Base-by-base conservation (phyloP, 2,113 vertebrate species). In the Pelvicachromis taeniatus region DNA sequence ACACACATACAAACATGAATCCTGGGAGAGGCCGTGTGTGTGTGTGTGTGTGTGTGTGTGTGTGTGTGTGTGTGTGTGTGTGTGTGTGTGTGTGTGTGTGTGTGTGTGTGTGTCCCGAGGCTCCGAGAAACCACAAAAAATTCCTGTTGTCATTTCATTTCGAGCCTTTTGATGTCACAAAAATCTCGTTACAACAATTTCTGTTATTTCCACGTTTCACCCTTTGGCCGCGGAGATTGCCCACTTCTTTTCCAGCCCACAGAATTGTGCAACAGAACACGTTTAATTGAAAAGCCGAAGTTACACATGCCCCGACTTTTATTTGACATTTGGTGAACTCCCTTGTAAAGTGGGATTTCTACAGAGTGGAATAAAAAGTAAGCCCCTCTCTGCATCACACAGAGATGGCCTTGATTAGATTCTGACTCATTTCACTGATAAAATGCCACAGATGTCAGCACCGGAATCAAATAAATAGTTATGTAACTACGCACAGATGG, bases 311-410 rank as follows among this genome's bases (percentile, higher is more conserved):
- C 5, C 1, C 52, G 80, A 92, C 87, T 93, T 90, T 83, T 80
- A 87, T 78, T 85, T 86, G 87, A 87, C 87, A 86, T 88, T 91
- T 87, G 33, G 38, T 54, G 29, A 52, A 84, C 70, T 83, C 42
- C n/a, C 31, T 50, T 5, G 59, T 84, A 14, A 84, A 82, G 40
- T 48, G 21, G 58, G 80, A 82, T 80, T 31, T 45, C 38, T 59
- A 33, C 29, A 38, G 77, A 83, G 45, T 14, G 19, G 9, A 61
- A 48, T 21, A 19, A 50, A 50, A 58, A 77, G n/a, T 56, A 55
- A 45, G 5, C 19, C 9, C 26, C 33, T 31, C 4, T 56, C 73
- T 77, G 13, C 11, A 33, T 21, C 77, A 21, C 9, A 45, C 19
- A 48, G 83, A 85, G 52, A 61, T 84, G 87, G 59, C 29, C 21